A percentile compares a stretch with the other conserved stretches of the same genome.
Conservation (phyloP, 2,113 vertebrate species). For the Macrotis lagotis region DNA sequence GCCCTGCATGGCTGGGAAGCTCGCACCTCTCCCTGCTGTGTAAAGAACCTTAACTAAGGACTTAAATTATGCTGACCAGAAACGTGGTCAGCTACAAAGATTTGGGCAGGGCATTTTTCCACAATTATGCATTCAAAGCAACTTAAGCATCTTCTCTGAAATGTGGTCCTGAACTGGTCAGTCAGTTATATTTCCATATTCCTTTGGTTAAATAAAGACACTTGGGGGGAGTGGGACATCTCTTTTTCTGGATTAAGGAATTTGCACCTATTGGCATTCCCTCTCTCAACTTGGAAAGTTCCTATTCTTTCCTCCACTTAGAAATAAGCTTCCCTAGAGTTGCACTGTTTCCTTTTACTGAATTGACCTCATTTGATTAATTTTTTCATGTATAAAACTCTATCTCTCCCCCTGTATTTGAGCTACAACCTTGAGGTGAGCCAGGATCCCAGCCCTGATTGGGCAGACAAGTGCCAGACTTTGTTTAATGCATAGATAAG, state of each 20-base stretch:
- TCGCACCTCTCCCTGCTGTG: background rate
- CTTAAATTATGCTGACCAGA: background rate
- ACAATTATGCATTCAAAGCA: background rate
- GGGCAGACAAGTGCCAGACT: too few species aligned
- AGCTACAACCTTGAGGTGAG: background rate
- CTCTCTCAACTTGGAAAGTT: background rate
- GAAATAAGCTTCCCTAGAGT: background rate
- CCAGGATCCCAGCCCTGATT: background rate
- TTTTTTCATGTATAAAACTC: background rate
- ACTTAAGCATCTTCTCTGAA: background rate
- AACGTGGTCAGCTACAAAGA: background rate
- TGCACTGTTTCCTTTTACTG: background rate
- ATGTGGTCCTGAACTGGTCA: background rate
- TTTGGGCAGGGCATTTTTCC: background rate
- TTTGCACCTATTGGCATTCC: too few species aligned
- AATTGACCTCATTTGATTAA: background rate
- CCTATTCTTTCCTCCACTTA: background rate
- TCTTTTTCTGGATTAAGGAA: background rate
- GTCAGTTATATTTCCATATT: background rate
- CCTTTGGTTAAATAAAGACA: background rate
- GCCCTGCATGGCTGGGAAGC: background rate
- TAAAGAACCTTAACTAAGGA: background rate
- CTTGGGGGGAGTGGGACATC: background rate
- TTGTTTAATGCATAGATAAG: background rate
- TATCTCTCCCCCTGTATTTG: background rate